These are phyloP conservation scores for Leptestheria dahalacensis DNA, from an alignment of 1,140 invertebrate species.

Conservation along the genomic window DNA sequence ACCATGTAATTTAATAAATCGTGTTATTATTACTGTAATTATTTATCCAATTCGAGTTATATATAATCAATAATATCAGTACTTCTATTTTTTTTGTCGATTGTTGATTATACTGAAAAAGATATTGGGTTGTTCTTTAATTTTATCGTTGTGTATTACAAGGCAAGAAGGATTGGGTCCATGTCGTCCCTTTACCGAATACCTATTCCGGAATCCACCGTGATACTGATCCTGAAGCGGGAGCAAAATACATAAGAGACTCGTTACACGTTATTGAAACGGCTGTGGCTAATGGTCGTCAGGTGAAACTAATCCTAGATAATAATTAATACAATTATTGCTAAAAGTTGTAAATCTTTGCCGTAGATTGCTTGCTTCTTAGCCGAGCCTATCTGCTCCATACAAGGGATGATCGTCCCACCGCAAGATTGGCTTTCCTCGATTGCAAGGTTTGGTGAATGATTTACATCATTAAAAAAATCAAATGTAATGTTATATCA, in stretches of 20 bases:
- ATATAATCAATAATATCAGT: too few relatives aligned
- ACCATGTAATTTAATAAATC: neutral
- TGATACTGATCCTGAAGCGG: conserved; percentile 27
- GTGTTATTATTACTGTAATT: neutral
- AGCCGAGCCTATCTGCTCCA: conserved; percentile 18
- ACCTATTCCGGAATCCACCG: conserved; percentile 38
- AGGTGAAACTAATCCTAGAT: conserved; percentile 18
- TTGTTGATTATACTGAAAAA: too few relatives aligned
- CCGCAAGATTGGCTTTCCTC: conserved; percentile 18
- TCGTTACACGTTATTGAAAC: conserved; percentile 32
- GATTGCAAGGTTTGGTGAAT: conserved; percentile 18
- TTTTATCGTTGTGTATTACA: neutral
- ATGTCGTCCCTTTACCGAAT: conserved; percentile 44
- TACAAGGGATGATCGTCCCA: conserved; percentile 20
- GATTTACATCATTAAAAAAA: neutral
- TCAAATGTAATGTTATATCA: neutral
- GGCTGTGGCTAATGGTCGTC: conserved; percentile 17
- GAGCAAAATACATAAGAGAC: conserved; percentile 34
- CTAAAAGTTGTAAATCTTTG: neutral
- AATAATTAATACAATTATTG: conserved; percentile 6
- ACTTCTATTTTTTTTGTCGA: too few relatives aligned
- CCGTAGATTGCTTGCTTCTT: conserved; percentile 21
- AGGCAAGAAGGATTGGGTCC: conserved; percentile 35
- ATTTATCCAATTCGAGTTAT: neutral
- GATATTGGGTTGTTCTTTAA: neutral